Evolutionary conservation across 1,140 invertebrate genomes (phyloP).

Genomic region (silkworm (Bombyx mori)): ASM3026992v2 NC_085112.1:7753001-7753500

Average conservation of each 20-base stretch:
- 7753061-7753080: constrained; percentile 50
- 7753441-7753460: constrained; percentile 69
- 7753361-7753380: constrained; percentile 48
- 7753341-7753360: constrained; percentile 61
- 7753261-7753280: constrained; percentile 72
- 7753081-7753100: constrained; percentile 50
- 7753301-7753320: constrained; percentile 76
- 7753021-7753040: constrained; percentile 52
- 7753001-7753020: constrained; percentile 55
- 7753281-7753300: constrained; percentile 72
- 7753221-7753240: constrained; percentile 74
- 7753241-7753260: constrained; percentile 74
- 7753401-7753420: constrained; percentile 76
- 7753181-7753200: constrained; percentile 50
- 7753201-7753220: constrained; percentile 70
- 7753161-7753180: constrained; percentile 62
- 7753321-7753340: constrained; percentile 70
- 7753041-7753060: constrained; percentile 46
- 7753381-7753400: constrained; percentile 68
- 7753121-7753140: constrained; percentile 57
- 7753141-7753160: constrained; percentile 49
- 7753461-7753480: constrained; percentile 74
- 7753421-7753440: constrained; percentile 79
- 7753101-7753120: constrained; percentile 49
- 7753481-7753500: constrained; percentile 78